Percentiles rank a stretch among this genome's conserved stretches.
These are phyloP conservation scores for Oncopodura yosiiana DNA, from an alignment of 1,140 invertebrate genomes.

Conservation along the genomic window DNA sequence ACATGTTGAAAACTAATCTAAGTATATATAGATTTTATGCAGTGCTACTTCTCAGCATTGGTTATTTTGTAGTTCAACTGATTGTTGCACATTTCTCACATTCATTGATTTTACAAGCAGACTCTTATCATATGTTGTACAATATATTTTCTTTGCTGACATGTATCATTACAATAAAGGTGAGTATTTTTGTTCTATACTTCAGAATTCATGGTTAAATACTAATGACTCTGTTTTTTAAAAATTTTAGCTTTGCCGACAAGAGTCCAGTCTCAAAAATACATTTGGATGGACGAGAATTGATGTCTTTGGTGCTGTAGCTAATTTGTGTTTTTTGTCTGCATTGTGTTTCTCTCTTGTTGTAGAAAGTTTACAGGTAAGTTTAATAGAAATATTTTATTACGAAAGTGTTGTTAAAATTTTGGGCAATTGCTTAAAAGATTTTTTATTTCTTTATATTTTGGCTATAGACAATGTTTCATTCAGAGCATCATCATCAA, in stretches of 20 bases:
- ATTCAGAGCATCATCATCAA: slow-evolving; percentile 49
- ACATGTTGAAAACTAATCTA: slow-evolving; percentile 25
- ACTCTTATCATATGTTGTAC: slow-evolving; percentile 68
- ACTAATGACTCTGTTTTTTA: neutral
- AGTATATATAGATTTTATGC: slow-evolving; percentile 46
- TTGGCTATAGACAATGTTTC: slow-evolving; percentile 35
- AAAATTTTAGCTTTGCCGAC: slow-evolving; percentile 14
- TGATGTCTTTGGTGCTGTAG: slow-evolving; percentile 66
- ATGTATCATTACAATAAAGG: slow-evolving; percentile 63
- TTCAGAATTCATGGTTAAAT: neutral
- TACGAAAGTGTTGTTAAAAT: slow-evolving; percentile 5
- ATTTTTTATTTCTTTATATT: slow-evolving; percentile 7
- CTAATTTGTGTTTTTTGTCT: slow-evolving; percentile 72
- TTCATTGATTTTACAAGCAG: slow-evolving; percentile 68
- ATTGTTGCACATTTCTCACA: slow-evolving; percentile 68
- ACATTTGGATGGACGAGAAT: slow-evolving; percentile 87
- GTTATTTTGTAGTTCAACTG: slow-evolving; percentile 62
- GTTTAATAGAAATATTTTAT: neutral
- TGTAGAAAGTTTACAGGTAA: slow-evolving; percentile 62
- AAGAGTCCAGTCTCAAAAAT: slow-evolving; percentile 53
- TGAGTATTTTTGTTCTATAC: slow-evolving; percentile 39
- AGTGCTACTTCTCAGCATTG: slow-evolving; percentile 56
- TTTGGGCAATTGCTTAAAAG: neutral
- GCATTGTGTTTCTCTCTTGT: slow-evolving; percentile 72
- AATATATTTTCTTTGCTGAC: slow-evolving; percentile 63